Evolutionary conservation across 2,797 vertebrate species (phyloP), one percentile per base, ranked within the genome.

Genomic region (Xenopus petersii): DNA sequence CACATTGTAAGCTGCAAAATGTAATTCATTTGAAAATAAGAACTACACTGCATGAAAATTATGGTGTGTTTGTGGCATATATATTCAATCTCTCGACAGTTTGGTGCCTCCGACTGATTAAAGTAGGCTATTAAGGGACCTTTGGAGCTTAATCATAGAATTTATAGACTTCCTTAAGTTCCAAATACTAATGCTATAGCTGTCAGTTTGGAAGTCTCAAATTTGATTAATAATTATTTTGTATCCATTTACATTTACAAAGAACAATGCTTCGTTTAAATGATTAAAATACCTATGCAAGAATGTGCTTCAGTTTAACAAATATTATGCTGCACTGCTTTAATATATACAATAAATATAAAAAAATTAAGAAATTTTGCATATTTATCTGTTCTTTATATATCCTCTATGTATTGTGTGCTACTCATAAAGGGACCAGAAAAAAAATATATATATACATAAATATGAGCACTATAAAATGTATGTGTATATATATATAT

Each of bases 21-120:
- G 71, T 79, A 79, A 79, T 79, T 74, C 70, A 79, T 71, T 79
- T 74, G 71, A 74, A 79, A 79, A 74, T 79, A 79, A 70, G 76
- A 70, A 66, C 71, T 79, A 70, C 71, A 70, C 71, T 79, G 71
- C 71, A 62, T 74, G 77, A 79, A 74, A 70, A 74, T 79, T 70
- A 79, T 74, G 74, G 71, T 67, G 61, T 79, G 67, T 79, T 79
- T 79, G 67, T 74, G 10, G 66, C 71, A 79, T 70, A 79, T 79
- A 74, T 79, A 70, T 79, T 70, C 71, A 65, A 66, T 74, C 62
- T 79, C 67, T 74, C 70, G 71, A 60, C 77, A 70, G 66, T 79
- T 67, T 79, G 54, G 71, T 61, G 64, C 49, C 61, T 66, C 67
- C 59, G 17, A 74, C 71, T 79, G 67, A 74, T 79, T 74, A 74